phyloP scores from a whole-genome alignment of 1,140 invertebrate genomes.

The Achroia grisella region DNA sequence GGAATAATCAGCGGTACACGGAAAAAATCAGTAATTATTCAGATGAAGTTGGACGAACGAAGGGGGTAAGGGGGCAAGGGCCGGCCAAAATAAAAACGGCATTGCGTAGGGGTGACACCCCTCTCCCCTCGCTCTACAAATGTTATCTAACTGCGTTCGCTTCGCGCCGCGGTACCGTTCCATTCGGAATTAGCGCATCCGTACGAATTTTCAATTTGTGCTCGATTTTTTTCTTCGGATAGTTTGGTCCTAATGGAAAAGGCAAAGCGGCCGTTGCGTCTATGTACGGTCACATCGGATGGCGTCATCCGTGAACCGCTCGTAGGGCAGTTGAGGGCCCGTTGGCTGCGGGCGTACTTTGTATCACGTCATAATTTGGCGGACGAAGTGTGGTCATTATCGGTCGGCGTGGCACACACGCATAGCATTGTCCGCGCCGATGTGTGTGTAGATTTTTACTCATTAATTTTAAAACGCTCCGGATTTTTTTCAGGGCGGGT shows the following conservation, averaged over 20 bases:
- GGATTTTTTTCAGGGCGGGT: conserved; percentile 73
- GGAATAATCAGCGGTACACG: conserved; percentile 72
- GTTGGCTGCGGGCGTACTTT: conserved; percentile 1
- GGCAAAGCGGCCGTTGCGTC: conserved; percentile 28
- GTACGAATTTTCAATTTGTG: conserved; percentile 68
- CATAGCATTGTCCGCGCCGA: conserved; percentile 34
- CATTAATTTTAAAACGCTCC: conserved; percentile 76
- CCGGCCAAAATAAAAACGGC: conserved; percentile 72
- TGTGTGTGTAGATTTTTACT: conserved; percentile 74
- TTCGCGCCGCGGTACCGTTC: conserved; percentile 50
- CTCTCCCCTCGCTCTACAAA: conserved; percentile 60
- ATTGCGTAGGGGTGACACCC: conserved; percentile 70
- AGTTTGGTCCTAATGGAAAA: conserved; percentile 61
- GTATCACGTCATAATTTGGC: conserved; percentile 38
- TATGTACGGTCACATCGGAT: conserved; percentile 27
- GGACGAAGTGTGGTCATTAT: conserved; percentile 59
- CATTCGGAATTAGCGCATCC: conserved; percentile 58
- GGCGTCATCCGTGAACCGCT: conserved; percentile 1
- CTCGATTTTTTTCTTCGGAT: conserved; percentile 63
- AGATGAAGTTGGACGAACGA: conserved; percentile 72
- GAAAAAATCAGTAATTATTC: conserved; percentile 74
- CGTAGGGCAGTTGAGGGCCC: background rate
- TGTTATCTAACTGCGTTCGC: conserved; percentile 72
- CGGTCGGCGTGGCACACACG: conserved; percentile 46
- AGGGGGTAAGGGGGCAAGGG: conserved; percentile 67